These are phyloP conservation scores for Crepidodera aurea DNA, from an alignment of 2,888 invertebrate species.

Conservation along the genomic window DNA sequence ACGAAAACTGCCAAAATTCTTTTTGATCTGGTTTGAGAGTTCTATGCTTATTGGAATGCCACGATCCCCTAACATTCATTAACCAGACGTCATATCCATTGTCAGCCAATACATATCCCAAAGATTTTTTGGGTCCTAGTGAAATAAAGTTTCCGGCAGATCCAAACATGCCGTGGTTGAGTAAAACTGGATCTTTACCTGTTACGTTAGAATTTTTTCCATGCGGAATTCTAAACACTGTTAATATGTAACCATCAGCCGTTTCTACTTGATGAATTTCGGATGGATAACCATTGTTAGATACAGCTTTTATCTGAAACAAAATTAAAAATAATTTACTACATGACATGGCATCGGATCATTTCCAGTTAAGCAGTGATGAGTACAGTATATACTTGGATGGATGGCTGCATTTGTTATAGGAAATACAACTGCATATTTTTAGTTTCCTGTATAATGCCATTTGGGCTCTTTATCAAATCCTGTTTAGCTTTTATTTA, in stretches of 20 bases:
- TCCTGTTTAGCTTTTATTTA: no score
- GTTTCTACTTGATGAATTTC: slow-evolving; percentile 73
- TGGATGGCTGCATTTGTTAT: no score
- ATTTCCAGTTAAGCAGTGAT: no score
- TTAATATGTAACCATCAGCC: slow-evolving; percentile 79
- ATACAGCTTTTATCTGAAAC: background rate
- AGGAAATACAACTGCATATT: no score
- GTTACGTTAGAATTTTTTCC: slow-evolving; percentile 43
- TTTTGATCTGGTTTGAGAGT: slow-evolving; percentile 60
- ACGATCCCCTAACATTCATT: slow-evolving; percentile 80
- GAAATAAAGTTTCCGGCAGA: slow-evolving; percentile 79
- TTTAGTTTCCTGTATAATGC: no score
- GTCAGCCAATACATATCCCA: slow-evolving; percentile 69
- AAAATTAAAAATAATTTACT: background rate
- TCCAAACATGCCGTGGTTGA: slow-evolving; percentile 76
- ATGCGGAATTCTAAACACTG: slow-evolving; percentile 74
- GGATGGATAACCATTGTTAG: slow-evolving; percentile 64
- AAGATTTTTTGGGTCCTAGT: slow-evolving; percentile 71
- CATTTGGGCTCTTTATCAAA: no score
- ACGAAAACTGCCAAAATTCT: slow-evolving; percentile 68
- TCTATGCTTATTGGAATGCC: slow-evolving; percentile 68
- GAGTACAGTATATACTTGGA: background rate
- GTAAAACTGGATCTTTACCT: slow-evolving; percentile 63
- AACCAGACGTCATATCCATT: slow-evolving; percentile 83
- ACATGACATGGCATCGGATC: background rate